phyloP scores from a whole-genome alignment of 2,113 vertebrate species.

The Heliornis fulica region DNA sequence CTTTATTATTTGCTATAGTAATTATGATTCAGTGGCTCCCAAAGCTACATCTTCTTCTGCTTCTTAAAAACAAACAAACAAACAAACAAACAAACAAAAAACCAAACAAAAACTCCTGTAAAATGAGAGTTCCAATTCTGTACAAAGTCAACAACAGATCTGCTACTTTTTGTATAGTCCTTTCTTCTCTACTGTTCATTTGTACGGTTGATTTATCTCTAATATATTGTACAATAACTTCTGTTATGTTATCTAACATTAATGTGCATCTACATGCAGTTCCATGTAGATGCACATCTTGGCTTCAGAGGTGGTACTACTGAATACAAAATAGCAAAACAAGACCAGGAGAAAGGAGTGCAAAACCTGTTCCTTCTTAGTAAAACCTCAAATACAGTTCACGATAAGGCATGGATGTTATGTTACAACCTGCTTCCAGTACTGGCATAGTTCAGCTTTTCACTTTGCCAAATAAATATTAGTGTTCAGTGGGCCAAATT shows the following conservation, averaged over 20 bases:
- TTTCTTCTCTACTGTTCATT: background rate
- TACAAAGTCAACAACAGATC: background rate
- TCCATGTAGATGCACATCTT: too few species aligned
- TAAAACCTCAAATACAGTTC: background rate
- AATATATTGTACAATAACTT: background rate
- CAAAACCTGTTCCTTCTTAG: background rate
- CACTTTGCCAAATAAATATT: background rate
- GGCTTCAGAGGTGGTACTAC: background rate
- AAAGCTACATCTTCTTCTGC: background rate
- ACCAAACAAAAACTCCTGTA: background rate
- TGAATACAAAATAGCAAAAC: background rate
- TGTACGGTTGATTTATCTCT: background rate
- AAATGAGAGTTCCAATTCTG: background rate
- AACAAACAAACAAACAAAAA: too few species aligned
- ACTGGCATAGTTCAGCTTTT: background rate
- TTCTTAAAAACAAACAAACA: too few species aligned
- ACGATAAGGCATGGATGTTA: rapidly evolving
- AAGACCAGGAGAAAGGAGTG: background rate
- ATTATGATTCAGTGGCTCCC: background rate
- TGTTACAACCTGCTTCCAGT: background rate
- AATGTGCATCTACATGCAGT: background rate
- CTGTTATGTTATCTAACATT: background rate
- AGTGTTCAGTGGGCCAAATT: background rate
- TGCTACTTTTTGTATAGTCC: background rate
- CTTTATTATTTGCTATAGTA: rapidly evolving